Base-by-base conservation (phyloP, 2,113 vertebrate genomes). In the Oncorhynchus tshawytscha region DNA sequence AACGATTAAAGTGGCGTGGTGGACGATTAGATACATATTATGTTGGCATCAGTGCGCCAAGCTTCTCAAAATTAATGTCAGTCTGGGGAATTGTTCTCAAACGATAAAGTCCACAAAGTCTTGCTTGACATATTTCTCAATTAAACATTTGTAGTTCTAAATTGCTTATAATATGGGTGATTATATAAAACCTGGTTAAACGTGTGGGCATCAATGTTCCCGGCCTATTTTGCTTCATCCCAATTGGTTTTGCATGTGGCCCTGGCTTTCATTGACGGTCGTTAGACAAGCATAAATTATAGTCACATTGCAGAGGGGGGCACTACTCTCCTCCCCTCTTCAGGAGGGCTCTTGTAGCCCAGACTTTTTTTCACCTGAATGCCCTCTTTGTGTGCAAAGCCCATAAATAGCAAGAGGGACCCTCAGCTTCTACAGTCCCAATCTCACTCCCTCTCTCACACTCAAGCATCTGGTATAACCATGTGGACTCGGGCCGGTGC, bases 331-430 rank as follows among this genome's bases (percentile, higher is more conserved):
- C 4, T 75, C 77, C 73, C 29, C 29, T 54, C 39, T 27, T 75
- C 62, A 22, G 59, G 59, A 62, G 18, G 20, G 74, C 68, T 59
- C 59, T 67, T 51, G 48, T 54, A n/a, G 15, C 13, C 59, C n/a
- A 15, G 24, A 51, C 29, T 57, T 6, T 0, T 75, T 65, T 75
- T 18, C 64, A 16, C 78, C 62, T 84, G 82, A 91, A 88, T 87
- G 87, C 74, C 78, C 73, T 75, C 86, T 91, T 92, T 91, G 85
- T 91, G 71, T 74, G 64, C 78, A 20, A 16, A 64, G 77, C 72
- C 77, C 87, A 95, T 95, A 95, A 93, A 95, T 92, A 90, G 89
- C 71, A 84, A 84, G 76, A 75, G 57, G 77, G 25, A 74, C 16
- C 62, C 16, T 76, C 67, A 74, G 69, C 27, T 71, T 0, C 8